A percentile compares a stretch with the other conserved stretches of the same genome.
Conservation (phyloP, 2,797 vertebrate genomes). For the Cyclopterus lumpus region DNA sequence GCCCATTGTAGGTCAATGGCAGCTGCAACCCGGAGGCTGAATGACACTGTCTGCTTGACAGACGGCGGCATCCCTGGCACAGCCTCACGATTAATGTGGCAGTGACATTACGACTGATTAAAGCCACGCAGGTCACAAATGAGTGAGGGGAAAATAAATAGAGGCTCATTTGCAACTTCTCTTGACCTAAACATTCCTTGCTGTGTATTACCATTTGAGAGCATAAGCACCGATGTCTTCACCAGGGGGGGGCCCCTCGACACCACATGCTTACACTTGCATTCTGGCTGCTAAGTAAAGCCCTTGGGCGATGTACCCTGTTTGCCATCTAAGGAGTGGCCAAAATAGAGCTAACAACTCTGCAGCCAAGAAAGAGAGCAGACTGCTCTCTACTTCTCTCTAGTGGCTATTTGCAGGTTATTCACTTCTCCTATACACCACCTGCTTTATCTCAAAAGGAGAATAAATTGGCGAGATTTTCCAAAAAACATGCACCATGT, state of each 20-base stretch:
- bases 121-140: background rate
- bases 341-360: conserved; percentile 35
- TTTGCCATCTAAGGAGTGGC: conserved; percentile 72
- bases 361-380: conserved; percentile 34
- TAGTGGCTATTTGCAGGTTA: conserved; percentile 35
- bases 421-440: background rate
- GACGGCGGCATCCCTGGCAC: conserved; percentile 23
- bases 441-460: background rate
- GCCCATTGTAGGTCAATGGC: conserved; percentile 62
- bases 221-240: background rate
- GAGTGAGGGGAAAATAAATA: background rate
- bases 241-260: conserved; percentile 32
- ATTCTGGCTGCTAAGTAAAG: conserved; percentile 78
- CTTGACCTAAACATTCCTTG: background rate
- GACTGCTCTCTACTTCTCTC: conserved; percentile 47
- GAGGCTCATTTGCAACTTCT: background rate
- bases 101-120: background rate
- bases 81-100: background rate
- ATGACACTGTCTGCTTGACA: conserved; percentile 44
- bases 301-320: conserved; percentile 26
- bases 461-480: background rate
- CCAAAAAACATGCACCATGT: background rate
- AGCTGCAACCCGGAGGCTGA: conserved; percentile 52
- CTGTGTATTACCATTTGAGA: background rate
- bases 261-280: conserved; percentile 69